A percentile compares a stretch with the other conserved stretches of the same genome.
phyloP scores from a whole-genome alignment of 2,797 vertebrate genomes.

The Fundulus diaphanus region DNA sequence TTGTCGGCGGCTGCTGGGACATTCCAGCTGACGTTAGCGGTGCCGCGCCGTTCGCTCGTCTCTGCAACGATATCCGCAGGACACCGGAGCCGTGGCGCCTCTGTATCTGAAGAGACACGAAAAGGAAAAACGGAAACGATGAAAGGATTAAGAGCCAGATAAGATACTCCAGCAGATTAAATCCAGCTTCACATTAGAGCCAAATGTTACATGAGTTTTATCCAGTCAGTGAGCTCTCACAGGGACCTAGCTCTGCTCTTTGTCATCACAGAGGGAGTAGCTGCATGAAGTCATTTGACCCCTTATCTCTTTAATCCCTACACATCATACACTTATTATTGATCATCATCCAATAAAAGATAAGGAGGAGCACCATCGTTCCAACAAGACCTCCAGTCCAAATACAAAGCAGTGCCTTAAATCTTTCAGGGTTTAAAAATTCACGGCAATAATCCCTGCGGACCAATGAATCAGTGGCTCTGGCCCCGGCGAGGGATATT shows the following conservation, averaged over 20 bases:
- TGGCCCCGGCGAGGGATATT: not conserved
- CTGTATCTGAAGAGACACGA: constrained; percentile 80
- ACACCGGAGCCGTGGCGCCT: constrained; percentile 89
- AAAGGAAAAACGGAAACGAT: not conserved
- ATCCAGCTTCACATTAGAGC: constrained; percentile 9
- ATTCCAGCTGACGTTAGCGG: constrained; percentile 89
- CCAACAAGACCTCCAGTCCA: constrained; percentile 8
- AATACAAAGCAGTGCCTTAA: not conserved
- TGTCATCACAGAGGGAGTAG: constrained; percentile 36
- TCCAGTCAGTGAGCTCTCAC: not conserved
- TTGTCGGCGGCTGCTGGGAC: constrained; percentile 88
- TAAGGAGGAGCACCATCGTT: not conserved
- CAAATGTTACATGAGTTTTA: constrained; percentile 30
- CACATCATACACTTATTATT: constrained; percentile 30
- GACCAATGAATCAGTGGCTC: constrained; percentile 1
- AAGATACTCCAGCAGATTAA: not conserved
- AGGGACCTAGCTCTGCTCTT: constrained; percentile 33
- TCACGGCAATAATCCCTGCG: not conserved
- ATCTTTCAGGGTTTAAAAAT: not conserved
- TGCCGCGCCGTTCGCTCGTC: constrained; percentile 88
- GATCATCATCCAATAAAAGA: constrained; percentile 23
- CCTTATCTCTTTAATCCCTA: constrained; percentile 38
- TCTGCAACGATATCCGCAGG: constrained; percentile 85
- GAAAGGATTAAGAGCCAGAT: not conserved
- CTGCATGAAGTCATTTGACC: constrained; percentile 57